phyloP scores from a whole-genome alignment of 2,113 vertebrate genomes.

The Podarcis cretensis region DNA sequence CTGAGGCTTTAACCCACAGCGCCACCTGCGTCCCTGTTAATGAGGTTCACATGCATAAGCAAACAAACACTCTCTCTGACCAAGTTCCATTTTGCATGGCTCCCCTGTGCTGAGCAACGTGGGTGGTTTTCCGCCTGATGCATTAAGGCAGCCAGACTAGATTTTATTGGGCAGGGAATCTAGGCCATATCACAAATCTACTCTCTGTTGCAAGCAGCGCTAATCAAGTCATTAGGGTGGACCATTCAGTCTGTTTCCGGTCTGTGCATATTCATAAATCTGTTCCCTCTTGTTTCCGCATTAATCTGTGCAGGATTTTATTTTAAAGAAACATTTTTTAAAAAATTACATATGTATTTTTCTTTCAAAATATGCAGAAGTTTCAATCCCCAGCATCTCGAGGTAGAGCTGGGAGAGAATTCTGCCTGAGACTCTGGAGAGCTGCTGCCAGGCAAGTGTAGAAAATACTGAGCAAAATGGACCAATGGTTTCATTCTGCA shows the following conservation, averaged over 20 bases:
- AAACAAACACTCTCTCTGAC: constrained; percentile 15
- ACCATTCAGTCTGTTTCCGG: neutral
- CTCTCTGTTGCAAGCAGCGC: neutral
- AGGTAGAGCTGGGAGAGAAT: too few relatives aligned
- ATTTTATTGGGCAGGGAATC: neutral
- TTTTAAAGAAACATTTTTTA: neutral
- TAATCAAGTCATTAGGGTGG: neutral
- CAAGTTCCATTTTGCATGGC: neutral
- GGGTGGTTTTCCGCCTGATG: constrained; percentile 4
- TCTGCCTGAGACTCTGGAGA: too few relatives aligned
- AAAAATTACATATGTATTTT: too few relatives aligned
- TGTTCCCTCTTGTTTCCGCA: neutral
- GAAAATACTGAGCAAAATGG: too few relatives aligned
- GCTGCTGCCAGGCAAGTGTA: too few relatives aligned
- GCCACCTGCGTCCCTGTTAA: too few relatives aligned
- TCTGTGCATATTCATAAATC: neutral
- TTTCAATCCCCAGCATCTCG: too few relatives aligned
- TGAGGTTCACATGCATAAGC: neutral
- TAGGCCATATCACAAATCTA: neutral
- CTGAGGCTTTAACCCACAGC: too few relatives aligned
- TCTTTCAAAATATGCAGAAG: too few relatives aligned
- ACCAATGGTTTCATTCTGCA: too few relatives aligned
- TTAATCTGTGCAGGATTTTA: neutral
- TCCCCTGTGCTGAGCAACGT: constrained; percentile 6
- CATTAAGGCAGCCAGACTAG: neutral